Evolutionary conservation across 2,797 vertebrate genomes (phyloP).

Genomic region (Artibeus jamaicensis): DNA sequence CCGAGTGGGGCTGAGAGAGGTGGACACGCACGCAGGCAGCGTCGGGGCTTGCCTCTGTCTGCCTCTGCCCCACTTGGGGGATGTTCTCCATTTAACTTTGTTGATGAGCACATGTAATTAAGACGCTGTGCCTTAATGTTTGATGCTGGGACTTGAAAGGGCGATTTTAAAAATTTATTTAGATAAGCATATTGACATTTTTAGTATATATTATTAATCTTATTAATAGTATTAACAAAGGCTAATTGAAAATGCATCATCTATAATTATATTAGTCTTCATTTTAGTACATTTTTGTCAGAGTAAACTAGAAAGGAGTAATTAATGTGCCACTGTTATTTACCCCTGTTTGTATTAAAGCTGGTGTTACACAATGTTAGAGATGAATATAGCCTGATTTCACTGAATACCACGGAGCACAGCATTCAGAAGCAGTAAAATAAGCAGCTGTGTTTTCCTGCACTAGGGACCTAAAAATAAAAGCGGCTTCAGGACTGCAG

Average conservation of each 20-base stretch:
- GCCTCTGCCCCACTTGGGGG: slow-evolving; percentile 64
- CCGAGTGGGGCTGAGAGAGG: slow-evolving; percentile 32
- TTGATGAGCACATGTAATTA: slow-evolving; percentile 74
- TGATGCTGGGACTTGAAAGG: slow-evolving; percentile 69
- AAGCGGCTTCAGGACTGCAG: slow-evolving; percentile 45
- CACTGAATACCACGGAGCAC: slow-evolving; percentile 44
- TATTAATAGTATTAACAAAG: slow-evolving; percentile 83
- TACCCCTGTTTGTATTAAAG: slow-evolving; percentile 75
- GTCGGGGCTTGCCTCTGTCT: slow-evolving; percentile 11
- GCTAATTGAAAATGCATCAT: slow-evolving; percentile 83
- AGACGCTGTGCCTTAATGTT: slow-evolving; percentile 68
- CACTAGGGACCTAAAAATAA: slow-evolving; percentile 71
- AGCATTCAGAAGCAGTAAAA: slow-evolving; percentile 64
- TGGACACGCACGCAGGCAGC: not conserved
- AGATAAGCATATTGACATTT: slow-evolving; percentile 82
- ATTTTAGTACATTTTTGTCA: slow-evolving; percentile 79
- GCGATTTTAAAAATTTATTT: slow-evolving; percentile 77
- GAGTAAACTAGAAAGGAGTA: slow-evolving; percentile 79
- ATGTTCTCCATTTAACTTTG: slow-evolving; percentile 61
- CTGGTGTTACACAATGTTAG: slow-evolving; percentile 43
- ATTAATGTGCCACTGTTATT: slow-evolving; percentile 76
- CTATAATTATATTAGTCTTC: slow-evolving; percentile 80
- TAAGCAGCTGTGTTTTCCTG: slow-evolving; percentile 73
- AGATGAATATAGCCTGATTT: slow-evolving; percentile 76
- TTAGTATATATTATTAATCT: slow-evolving; percentile 83